Base-by-base conservation (phyloP, 2,797 vertebrate genomes). In the Peromyscus aztecus region DNA sequence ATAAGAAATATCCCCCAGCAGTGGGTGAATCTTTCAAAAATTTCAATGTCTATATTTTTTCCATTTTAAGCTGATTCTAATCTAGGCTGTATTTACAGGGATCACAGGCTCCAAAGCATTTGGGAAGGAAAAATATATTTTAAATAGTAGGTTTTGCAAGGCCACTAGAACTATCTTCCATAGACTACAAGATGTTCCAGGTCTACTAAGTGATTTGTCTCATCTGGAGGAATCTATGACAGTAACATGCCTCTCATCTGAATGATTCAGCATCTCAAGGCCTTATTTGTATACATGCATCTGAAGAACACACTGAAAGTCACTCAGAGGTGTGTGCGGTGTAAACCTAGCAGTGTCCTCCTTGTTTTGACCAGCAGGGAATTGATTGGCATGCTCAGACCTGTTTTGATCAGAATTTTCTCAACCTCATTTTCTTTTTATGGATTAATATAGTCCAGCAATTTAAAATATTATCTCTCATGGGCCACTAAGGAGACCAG, bases 241-340 rank as follows among this genome's bases (percentile, higher is more conserved):
- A 19, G 37, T 29, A 59, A 29, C 24, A 63, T 1, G 7, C 23
- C 57, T 93, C 71, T 85, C 19, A 78, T 83, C 31, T 37, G 40
- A 95, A 49, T 9, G 27, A 24, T 61, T 4, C 94, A 65, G 5
- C 57, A 2, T 89, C 43, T 95, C n/a, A 82, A 31, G 27, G 16
- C 37, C 23, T 95, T 59, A 87, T 80, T 90, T 2, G 16, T 24
- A 73, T 14, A 29, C 23, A 31, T 75, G 9, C 40, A 55, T 40
- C 99, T 37, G 99, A 99, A 98, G 99, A 99, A 90, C 99, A 99
- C 0, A 99, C 99, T 75, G 99, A 99, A 98, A 99, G 99, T 97
- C 99, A 99, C 98, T 99, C 99, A 99, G 99, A 99, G 98, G 99
- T 99, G 95, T 99, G 99, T 97, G 99, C 99, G 61, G 99, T 99